Evolutionary conservation across 2,797 vertebrate genomes (phyloP), one percentile per base, ranked within the genome.

Genomic region (Megaceryle alcyon): DNA sequence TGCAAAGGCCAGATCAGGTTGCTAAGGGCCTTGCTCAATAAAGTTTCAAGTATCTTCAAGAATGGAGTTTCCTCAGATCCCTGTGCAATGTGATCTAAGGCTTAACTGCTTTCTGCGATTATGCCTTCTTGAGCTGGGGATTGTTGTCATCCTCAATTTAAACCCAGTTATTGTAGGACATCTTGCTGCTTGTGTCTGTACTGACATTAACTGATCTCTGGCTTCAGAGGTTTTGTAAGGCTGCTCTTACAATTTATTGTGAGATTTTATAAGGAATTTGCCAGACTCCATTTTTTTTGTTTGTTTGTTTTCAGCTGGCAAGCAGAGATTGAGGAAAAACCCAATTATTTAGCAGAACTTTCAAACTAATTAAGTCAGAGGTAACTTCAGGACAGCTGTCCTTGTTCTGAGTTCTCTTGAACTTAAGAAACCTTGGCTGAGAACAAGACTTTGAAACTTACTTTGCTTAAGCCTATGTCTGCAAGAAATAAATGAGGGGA

Each of bases 41-140:
- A 60, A 28, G 12, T 46, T 61, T 31, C 6, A 3, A 65, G 3
- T 18, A 14, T 51, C 16, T 73, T 7, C 9, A 59, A 28, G 75
- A 79, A 37, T 28, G 18, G 15, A 61, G 4, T 7, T 25, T 76
- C 9, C 20, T 72, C 1, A 0, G 1, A 1, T 53, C 54, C 33
- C 12, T 49, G 10, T 29, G 48, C 29, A 60, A 15, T 1, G 1
- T 13, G 12, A 35, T 51, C 43, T 70, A 41, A 51, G 33, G 17
- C 9, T 59, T 75, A 66, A 31, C 33, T 51, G 1, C 51, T 63
- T 46, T 33, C 16, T 82, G 20, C 12, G 21, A 56, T 6, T 19
- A 21, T 57, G 28, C n/a, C 37, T 31, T 48, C 57, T 59, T 82
- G 51, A 82, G 33, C 28, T 77, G 60, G 13, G 28, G 14, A 6